phyloP scores from a whole-genome alignment of 2,113 vertebrate genomes.

The Sisor rabdophorus region DNA sequence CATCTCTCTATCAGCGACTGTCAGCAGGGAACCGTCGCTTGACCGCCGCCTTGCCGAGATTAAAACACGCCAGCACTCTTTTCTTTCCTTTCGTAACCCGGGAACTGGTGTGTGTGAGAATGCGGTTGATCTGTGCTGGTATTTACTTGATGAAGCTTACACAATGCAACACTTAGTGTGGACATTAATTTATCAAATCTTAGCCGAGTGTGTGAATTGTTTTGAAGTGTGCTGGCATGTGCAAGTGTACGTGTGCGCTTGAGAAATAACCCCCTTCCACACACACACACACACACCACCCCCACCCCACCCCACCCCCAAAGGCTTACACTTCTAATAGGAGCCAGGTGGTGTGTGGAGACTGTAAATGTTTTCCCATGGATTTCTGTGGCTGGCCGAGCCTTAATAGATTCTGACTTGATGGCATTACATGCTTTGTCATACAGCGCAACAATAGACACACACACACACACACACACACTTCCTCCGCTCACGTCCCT shows the following conservation, averaged over 20 bases:
- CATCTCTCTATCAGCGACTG: constrained; percentile 15
- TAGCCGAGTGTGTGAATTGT: constrained; percentile 15
- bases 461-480: constrained; percentile 1
- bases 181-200: constrained; percentile 18
- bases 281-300: too few species aligned
- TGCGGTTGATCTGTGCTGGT: not conserved
- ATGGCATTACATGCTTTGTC: constrained; percentile 71
- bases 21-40: constrained; percentile 3
- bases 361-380: constrained; percentile 76
- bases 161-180: not conserved
- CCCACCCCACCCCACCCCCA: not conserved
- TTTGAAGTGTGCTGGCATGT: not conserved
- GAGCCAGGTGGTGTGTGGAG: constrained; percentile 72
- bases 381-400: constrained; percentile 59
- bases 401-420: constrained; percentile 60
- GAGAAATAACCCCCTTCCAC: constrained; percentile 41
- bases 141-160: not conserved
- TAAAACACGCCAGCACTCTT: not conserved
- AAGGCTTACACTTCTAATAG: constrained; percentile 63
- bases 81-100: constrained; percentile 2
- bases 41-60: not conserved
- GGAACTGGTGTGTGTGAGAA: constrained; percentile 6
- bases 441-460: constrained; percentile 68
- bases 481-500: not conserved
- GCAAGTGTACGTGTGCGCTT: constrained; percentile 28